Base-by-base conservation (phyloP, 2,888 invertebrate species). In the Cephus pygmeus region DNA sequence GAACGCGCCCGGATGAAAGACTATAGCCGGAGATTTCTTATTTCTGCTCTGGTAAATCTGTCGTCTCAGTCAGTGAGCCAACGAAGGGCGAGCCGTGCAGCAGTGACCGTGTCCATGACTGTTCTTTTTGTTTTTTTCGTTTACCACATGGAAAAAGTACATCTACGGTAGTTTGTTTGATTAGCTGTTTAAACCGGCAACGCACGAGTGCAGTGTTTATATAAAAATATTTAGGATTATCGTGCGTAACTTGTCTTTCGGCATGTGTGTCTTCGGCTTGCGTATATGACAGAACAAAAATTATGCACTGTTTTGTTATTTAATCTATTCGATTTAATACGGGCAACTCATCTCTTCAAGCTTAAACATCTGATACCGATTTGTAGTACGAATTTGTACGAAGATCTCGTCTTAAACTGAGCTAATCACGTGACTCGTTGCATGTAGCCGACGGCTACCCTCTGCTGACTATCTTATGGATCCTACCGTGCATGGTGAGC, bases 21-120 rank as follows among this genome's bases (percentile, higher is more conserved):
- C 81, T 81, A 82, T 82, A 81, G 80, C 73, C 81, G 84, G 87
- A 87, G 89, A 90, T 90, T 91, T 91, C 90, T 91, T 90, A 90
- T 91, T 91, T 91, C 90, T 90, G 90, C 88, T 90, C 90, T 88
- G 90, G 90, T 90, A 90, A 91, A 91, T 90, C 90, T 90, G 90
- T 90, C 90, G 91, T 88, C 86, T 87, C 87, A 89, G 90, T 91
- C 89, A 90, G 91, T 91, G 90, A 90, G 89, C 86, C 88, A 89
- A 85, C 87, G 88, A 88, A 90, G 88, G 88, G 87, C 89, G 86
- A 89, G 86, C 85, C 83, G 88, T 87, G 86, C 88, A 84, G 84
- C 88, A 87, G 88, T 89, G 88, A 89, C 87, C 85, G 88, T 88
- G 86, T 89, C 87, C 85, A 81, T 73, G 76, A 75, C 69, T 85